These are phyloP conservation scores for Ascaphus truei DNA, from an alignment of 2,113 vertebrate genomes.

Conservation along the genomic window DNA sequence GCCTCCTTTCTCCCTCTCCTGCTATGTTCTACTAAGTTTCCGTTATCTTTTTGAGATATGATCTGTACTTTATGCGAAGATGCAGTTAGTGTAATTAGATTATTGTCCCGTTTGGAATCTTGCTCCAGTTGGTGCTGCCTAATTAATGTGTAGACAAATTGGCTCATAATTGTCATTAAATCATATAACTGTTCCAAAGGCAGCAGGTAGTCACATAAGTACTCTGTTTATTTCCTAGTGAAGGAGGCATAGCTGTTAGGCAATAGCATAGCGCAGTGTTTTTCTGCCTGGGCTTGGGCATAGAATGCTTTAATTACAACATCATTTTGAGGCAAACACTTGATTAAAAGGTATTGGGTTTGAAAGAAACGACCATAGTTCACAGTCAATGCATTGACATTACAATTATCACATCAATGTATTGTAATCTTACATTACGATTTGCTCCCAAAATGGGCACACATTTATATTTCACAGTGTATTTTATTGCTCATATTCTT, in stretches of 20 bases:
- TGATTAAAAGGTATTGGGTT: not conserved
- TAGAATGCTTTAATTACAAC: constrained; percentile 61
- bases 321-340: not conserved
- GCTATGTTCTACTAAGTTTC: not conserved
- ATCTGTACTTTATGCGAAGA: not conserved
- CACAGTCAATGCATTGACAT: no score
- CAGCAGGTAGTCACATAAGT: constrained; percentile 54
- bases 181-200: constrained; percentile 46
- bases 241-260: constrained; percentile 54
- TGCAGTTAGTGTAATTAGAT: constrained; percentile 4
- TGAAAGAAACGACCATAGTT: not conserved
- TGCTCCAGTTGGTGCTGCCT: constrained; percentile 40
- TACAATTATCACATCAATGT: no score
- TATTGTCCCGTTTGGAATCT: constrained; percentile 20
- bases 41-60: constrained; percentile 2
- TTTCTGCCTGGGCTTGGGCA: constrained; percentile 52
- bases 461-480: no score
- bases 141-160: constrained; percentile 60
- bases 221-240: constrained; percentile 49
- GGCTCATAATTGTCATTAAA: constrained; percentile 60
- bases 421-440: no score
- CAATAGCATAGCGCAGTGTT: constrained; percentile 43
- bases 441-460: no score
- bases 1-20: no score
- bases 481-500: no score